Conservation (phyloP, 2,888 invertebrate genomes). For the Platycheirus albimanus region DNA sequence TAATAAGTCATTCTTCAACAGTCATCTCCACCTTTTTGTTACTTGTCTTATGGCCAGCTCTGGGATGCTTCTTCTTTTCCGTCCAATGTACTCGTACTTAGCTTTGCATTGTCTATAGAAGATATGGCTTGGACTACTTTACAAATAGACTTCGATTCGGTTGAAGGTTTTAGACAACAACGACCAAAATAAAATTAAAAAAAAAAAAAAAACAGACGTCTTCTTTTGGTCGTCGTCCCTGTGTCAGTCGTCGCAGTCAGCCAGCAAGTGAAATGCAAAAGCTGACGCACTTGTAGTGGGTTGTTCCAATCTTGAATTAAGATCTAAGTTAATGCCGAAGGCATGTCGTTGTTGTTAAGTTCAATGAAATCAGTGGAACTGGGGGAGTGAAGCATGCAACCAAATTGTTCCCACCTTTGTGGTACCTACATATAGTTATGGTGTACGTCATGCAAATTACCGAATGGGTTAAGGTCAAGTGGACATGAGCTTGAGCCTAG, state of each 20-base stretch:
- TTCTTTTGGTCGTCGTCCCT: constrained; percentile 8
- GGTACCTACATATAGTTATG: background rate
- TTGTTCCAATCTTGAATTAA: constrained; percentile 58
- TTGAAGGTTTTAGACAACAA: constrained; percentile 64
- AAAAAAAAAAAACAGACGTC: background rate
- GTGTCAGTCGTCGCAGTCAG: too few relatives aligned
- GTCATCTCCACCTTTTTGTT: constrained; percentile 73
- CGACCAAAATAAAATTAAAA: constrained; percentile 24
- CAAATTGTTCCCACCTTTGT: constrained; percentile 40
- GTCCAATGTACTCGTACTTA: constrained; percentile 38
- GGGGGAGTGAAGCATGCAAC: constrained; percentile 42
- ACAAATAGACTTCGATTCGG: constrained; percentile 73
- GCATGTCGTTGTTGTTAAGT: constrained; percentile 44
- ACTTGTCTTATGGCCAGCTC: constrained; percentile 16
- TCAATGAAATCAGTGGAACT: constrained; percentile 60
- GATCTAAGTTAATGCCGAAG: constrained; percentile 58
- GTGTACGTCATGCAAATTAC: constrained; percentile 9
- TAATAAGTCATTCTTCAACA: constrained; percentile 76
- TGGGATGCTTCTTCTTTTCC: constrained; percentile 41
- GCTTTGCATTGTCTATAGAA: constrained; percentile 22
- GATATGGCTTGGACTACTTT: constrained; percentile 66
- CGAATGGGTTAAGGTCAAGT: constrained; percentile 64
- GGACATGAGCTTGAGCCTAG: background rate
- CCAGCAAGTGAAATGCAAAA: constrained; percentile 46
- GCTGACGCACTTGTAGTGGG: constrained; percentile 66